Percentiles rank a stretch among this genome's conserved stretches.
Conservation (phyloP, 1,140 invertebrate genomes). For the Zaprionus ornatus region DNA sequence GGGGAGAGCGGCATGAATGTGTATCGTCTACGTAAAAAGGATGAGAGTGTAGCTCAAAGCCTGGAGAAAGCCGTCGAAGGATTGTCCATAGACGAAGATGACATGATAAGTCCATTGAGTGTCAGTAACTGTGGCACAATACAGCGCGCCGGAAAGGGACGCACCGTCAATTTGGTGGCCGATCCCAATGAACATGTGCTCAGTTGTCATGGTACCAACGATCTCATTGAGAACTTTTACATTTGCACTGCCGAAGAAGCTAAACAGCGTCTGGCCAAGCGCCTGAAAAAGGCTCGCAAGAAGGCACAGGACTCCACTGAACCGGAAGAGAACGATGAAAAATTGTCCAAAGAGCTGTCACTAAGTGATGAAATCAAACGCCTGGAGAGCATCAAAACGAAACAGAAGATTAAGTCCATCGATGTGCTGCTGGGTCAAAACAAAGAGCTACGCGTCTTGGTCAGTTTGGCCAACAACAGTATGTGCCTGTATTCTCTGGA, state of each 20-base stretch:
- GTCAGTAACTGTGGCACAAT: constrained; percentile 91
- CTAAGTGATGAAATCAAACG: constrained; percentile 91
- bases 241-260: constrained; percentile 91
- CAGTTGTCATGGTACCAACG: constrained; percentile 93
- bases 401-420: constrained; percentile 89
- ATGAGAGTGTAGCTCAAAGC: constrained; percentile 84
- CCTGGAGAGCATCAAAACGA: constrained; percentile 87
- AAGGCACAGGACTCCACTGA: constrained; percentile 85
- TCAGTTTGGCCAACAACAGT: constrained; percentile 88
- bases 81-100: constrained; percentile 67
- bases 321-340: constrained; percentile 59
- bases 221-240: constrained; percentile 92
- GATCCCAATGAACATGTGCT: constrained; percentile 89
- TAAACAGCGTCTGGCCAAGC: constrained; percentile 88
- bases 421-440: constrained; percentile 88
- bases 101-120: constrained; percentile 87
- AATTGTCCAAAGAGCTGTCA: constrained; percentile 72
- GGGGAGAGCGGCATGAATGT: constrained; percentile 93
- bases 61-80: constrained; percentile 86
- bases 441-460: constrained; percentile 88
- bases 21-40: constrained; percentile 88
- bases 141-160: constrained; percentile 89
- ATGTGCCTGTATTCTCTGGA: constrained; percentile 88
- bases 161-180: constrained; percentile 88
- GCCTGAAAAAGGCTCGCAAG: constrained; percentile 87